Conservation (phyloP, 2,888 invertebrate species). For the Eristalis tenax region DNA sequence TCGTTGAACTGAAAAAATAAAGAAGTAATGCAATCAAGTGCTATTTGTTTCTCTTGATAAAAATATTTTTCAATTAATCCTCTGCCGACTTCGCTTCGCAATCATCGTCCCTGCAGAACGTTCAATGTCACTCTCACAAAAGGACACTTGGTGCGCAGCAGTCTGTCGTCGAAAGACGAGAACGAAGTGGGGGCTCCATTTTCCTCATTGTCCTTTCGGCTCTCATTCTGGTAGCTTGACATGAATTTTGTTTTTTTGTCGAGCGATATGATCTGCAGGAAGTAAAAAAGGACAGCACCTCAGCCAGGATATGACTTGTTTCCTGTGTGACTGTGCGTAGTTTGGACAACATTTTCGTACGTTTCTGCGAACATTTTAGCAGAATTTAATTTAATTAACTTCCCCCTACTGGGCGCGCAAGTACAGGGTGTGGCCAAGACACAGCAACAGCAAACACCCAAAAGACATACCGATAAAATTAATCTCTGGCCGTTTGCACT, state of each 20-base stretch:
- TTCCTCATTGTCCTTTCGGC: constrained; percentile 10
- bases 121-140: constrained; percentile 36
- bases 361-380: constrained; percentile 4
- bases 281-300: constrained; percentile 16
- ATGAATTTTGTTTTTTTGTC: background rate
- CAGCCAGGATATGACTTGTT: constrained; percentile 10
- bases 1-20: background rate
- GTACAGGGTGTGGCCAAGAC: constrained; percentile 28
- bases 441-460: background rate
- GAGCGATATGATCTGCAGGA: background rate
- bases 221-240: background rate
- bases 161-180: background rate
- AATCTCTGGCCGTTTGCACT: background rate
- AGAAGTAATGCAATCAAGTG: constrained; percentile 20
- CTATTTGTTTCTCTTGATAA: constrained; percentile 15
- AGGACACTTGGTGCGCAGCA: background rate
- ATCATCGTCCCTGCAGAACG: constrained; percentile 4
- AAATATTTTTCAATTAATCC: constrained; percentile 32
- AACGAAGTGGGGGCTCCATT: background rate
- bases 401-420: constrained; percentile 4
- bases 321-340: background rate
- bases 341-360: background rate
- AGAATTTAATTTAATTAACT: constrained; percentile 45
- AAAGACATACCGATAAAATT: background rate
- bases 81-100: background rate